phyloP scores from a whole-genome alignment of 2,113 vertebrate species.

The Spheniscus mendiculus region DNA sequence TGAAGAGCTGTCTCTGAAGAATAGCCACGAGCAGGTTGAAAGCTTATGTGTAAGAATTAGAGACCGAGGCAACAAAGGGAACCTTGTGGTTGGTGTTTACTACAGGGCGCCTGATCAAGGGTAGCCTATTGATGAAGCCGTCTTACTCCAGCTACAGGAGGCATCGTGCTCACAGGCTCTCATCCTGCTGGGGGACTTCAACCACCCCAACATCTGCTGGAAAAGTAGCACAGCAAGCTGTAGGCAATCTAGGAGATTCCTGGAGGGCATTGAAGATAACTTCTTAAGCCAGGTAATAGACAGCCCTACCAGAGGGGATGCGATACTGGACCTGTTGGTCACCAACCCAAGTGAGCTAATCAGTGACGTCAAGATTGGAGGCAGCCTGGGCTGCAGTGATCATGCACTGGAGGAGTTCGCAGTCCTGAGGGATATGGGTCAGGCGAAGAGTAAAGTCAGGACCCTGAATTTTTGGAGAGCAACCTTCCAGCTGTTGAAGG shows the following conservation, averaged over 20 bases:
- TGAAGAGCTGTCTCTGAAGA: neutral
- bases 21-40: neutral
- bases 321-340: neutral
- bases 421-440: neutral
- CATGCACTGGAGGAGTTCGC: neutral
- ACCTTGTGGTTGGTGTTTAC: neutral
- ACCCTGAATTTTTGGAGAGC: neutral
- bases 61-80: neutral
- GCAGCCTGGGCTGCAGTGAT: neutral
- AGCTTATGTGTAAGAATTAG: neutral
- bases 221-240: neutral
- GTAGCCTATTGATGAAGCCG: neutral
- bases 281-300: neutral
- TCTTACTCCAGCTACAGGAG: neutral
- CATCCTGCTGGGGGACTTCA: neutral
- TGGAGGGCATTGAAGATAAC: neutral
- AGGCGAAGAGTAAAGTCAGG: neutral
- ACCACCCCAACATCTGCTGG: neutral
- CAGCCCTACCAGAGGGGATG: neutral
- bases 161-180: neutral
- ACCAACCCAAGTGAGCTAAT: neutral
- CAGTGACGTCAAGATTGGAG: neutral
- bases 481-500: neutral
- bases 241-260: neutral
- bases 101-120: accelerated